Evolutionary conservation across 2,113 vertebrate species (phyloP).

Genomic region (Phaethon lepturus): DNA sequence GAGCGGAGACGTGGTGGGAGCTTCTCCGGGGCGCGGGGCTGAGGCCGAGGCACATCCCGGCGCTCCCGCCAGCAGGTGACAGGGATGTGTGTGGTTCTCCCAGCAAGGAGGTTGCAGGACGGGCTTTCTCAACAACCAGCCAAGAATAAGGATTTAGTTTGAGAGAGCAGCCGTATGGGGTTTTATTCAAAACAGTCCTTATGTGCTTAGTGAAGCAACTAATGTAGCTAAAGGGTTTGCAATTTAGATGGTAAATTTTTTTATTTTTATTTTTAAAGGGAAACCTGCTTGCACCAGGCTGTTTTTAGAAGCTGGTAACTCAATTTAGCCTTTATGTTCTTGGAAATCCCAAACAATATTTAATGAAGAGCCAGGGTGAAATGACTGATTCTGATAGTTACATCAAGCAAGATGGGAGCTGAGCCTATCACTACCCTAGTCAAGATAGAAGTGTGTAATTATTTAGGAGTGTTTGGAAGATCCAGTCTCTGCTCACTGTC

Average conservation of each 20-base stretch:
- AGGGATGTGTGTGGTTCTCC: neutral
- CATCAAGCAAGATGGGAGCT: neutral
- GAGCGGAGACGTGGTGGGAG: accelerated
- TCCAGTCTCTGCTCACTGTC: neutral
- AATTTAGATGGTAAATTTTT: neutral
- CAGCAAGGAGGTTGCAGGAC: neutral
- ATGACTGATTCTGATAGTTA: neutral
- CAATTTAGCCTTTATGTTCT: neutral
- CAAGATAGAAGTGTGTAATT: neutral
- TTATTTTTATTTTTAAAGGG: neutral
- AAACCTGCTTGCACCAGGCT: neutral
- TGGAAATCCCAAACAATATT: slow-evolving; percentile 27
- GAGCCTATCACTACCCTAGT: neutral
- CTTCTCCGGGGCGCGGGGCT: accelerated
- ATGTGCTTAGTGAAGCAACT: neutral
- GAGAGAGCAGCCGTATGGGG: neutral
- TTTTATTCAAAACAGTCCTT: neutral
- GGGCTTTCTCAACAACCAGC: neutral
- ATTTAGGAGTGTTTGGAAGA: neutral
- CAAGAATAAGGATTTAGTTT: neutral
- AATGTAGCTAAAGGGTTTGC: accelerated
- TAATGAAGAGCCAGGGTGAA: neutral
- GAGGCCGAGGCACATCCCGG: neutral
- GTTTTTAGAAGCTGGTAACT: neutral
- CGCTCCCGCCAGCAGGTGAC: neutral